Percentiles rank a stretch among this genome's conserved stretches.
Evolutionary conservation across 2,888 invertebrate genomes (phyloP).

Genomic region (Diogma glabrata): DNA sequence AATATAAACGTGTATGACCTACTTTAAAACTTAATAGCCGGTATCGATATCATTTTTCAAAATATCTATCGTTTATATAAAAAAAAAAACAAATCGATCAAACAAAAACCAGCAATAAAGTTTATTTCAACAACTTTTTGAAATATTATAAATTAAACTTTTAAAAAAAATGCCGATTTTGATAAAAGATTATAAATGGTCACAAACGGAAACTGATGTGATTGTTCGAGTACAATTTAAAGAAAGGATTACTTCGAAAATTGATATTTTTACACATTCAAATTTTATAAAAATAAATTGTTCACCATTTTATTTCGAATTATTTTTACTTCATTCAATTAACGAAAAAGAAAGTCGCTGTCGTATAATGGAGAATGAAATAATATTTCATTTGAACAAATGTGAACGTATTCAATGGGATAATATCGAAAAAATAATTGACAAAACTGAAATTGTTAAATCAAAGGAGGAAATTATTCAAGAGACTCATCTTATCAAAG

Average conservation of each 20-base stretch:
- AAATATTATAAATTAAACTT: background rate
- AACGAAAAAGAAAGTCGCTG: conserved; percentile 52
- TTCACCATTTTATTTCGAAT: conserved; percentile 63
- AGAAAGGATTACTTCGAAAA: conserved; percentile 43
- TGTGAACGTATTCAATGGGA: conserved; percentile 44
- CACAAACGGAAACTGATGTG: conserved; percentile 49
- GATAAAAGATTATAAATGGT: conserved; percentile 66
- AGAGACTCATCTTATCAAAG: conserved; percentile 42
- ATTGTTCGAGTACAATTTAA: conserved; percentile 54
- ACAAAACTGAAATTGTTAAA: conserved; percentile 44
- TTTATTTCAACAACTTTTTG: no score
- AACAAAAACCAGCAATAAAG: no score
- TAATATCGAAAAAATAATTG: conserved; percentile 41
- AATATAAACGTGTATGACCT: no score
- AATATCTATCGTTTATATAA: no score
- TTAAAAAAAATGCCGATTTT: conserved; percentile 51
- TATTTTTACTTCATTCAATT: conserved; percentile 51
- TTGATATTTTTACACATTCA: conserved; percentile 56
- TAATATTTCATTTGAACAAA: conserved; percentile 57
- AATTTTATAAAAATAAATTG: conserved; percentile 62
- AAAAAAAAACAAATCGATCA: no score
- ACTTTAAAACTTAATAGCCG: no score
- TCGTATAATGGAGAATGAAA: conserved; percentile 46
- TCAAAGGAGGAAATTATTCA: conserved; percentile 46
- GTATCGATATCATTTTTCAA: no score